Evolutionary conservation across 2,888 invertebrate genomes (phyloP).

Genomic region (Caenorhabditis zanzibari): DNA sequence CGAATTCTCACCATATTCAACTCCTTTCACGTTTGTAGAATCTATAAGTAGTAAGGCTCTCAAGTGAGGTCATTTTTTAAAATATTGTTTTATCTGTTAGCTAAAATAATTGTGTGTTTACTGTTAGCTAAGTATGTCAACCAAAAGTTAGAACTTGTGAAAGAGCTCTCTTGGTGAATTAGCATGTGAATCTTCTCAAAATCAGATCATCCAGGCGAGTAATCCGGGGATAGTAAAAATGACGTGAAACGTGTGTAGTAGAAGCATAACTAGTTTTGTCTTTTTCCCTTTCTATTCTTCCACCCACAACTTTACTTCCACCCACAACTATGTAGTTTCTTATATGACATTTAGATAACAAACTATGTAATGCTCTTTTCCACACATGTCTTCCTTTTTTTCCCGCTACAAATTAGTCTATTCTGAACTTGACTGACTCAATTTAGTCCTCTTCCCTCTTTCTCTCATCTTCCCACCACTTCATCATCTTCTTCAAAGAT

Average conservation of each 20-base stretch:
- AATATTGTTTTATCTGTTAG: too few species aligned
- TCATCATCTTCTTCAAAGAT: slow-evolving; percentile 29
- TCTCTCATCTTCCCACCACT: slow-evolving; percentile 22
- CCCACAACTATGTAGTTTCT: slow-evolving; percentile 12
- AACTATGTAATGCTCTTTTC: slow-evolving; percentile 40
- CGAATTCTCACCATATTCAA: slow-evolving; percentile 54
- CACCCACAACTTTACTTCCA: too few species aligned
- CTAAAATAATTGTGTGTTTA: too few species aligned
- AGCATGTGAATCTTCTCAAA: too few species aligned
- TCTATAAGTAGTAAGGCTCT: slow-evolving; percentile 43
- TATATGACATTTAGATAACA: slow-evolving; percentile 58
- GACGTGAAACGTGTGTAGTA: slow-evolving; percentile 30
- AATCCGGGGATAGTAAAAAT: slow-evolving; percentile 4
- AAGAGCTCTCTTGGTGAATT: neutral
- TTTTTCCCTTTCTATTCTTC: slow-evolving; percentile 11
- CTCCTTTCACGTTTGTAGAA: slow-evolving; percentile 40
- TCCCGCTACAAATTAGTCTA: slow-evolving; percentile 43
- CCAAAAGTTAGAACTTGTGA: slow-evolving; percentile 1
- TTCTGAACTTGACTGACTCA: slow-evolving; percentile 54
- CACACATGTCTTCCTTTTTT: slow-evolving; percentile 21
- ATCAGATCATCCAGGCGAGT: slow-evolving; percentile 47
- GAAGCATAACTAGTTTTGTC: slow-evolving; percentile 11
- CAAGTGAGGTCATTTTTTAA: neutral
- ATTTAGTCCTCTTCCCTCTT: slow-evolving; percentile 33
- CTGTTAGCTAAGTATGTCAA: neutral